A percentile compares a stretch with the other conserved stretches of the same genome.
These are phyloP conservation scores for Rhipidura dahli DNA, from an alignment of 2,113 vertebrate genomes.

Conservation along the genomic window DNA sequence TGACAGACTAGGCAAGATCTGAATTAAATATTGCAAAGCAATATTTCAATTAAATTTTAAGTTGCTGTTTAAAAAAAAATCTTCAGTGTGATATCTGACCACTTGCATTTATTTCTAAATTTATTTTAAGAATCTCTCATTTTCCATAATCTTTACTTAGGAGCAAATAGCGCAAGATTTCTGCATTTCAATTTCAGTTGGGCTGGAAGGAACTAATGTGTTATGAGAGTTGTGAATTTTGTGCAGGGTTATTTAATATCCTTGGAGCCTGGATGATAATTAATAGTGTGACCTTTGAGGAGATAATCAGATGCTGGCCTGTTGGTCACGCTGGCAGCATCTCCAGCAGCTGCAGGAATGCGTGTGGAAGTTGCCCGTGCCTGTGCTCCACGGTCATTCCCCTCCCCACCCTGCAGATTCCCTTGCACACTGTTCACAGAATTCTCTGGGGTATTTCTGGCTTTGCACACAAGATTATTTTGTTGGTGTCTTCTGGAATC, in stretches of 20 bases:
- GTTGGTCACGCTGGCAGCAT: neutral
- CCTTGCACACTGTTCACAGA: neutral
- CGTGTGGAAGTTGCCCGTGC: neutral
- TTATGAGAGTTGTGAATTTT: neutral
- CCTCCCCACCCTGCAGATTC: neutral
- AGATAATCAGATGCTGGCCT: conserved; percentile 1
- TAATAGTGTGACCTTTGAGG: conserved; percentile 13
- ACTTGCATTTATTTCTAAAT: neutral
- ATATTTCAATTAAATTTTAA: neutral
- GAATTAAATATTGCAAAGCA: conserved; percentile 24
- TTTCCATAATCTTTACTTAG: neutral
- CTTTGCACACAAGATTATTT: neutral
- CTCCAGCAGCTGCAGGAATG: conserved; percentile 32
- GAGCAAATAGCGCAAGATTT: neutral
- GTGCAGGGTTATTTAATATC: neutral
- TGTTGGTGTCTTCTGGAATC: neutral
- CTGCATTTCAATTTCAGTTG: neutral
- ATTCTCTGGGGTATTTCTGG: neutral
- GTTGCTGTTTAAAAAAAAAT: neutral
- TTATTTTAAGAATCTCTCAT: neutral
- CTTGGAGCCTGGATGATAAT: neutral
- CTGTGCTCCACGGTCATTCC: neutral
- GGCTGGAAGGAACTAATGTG: neutral
- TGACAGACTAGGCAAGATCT: neutral
- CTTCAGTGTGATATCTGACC: neutral